Conservation (phyloP, 1,140 invertebrate species). For the Prorops nasuta region DNA sequence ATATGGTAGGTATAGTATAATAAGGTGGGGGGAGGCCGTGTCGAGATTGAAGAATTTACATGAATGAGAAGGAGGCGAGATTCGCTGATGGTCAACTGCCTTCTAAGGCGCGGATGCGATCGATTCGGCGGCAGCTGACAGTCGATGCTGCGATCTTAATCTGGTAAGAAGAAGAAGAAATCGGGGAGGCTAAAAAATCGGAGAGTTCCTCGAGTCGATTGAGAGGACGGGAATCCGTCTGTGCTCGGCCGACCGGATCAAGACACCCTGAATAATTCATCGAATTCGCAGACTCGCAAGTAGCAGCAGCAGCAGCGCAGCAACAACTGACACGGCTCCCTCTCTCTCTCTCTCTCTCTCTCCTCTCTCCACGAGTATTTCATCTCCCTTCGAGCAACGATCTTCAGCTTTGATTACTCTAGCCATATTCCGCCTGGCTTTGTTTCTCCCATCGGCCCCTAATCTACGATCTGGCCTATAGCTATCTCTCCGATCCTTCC, state of each 20-base stretch:
- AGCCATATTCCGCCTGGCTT: too few relatives aligned
- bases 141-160: constrained; percentile 43
- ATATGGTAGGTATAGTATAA: too few relatives aligned
- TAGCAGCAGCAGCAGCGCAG: neutral
- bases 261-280: constrained; percentile 47
- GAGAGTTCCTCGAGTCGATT: constrained; percentile 19
- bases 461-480: too few relatives aligned
- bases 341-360: constrained; percentile 2
- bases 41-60: neutral
- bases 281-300: constrained; percentile 7
- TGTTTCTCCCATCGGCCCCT: too few relatives aligned
- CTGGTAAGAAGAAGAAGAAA: constrained; percentile 16
- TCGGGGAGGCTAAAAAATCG: constrained; percentile 22
- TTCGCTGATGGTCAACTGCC: constrained; percentile 1
- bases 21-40: neutral
- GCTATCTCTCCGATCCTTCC: too few relatives aligned
- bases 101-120: constrained; percentile 13
- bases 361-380: too few relatives aligned
- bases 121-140: constrained; percentile 33
- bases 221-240: constrained; percentile 29
- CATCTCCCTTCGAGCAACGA: too few relatives aligned
- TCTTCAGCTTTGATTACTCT: too few relatives aligned
- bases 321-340: neutral
- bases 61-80: neutral
- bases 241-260: constrained; percentile 34